Conservation (phyloP, 2,888 invertebrate genomes). For the Actias luna region DNA sequence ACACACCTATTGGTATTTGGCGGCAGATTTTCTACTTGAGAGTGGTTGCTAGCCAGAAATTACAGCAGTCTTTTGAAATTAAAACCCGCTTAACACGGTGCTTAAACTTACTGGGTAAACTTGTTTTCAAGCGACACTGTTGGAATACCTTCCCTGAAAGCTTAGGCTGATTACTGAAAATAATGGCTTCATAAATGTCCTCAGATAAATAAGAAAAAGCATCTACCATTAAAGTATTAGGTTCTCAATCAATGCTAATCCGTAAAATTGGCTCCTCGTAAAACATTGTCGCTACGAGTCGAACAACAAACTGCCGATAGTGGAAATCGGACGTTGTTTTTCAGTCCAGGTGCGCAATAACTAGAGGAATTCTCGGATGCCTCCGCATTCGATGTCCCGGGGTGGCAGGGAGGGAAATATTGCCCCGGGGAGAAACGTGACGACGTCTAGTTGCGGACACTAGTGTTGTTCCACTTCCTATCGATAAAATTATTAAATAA, state of each 20-base stretch:
- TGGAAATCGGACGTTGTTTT: constrained; percentile 39
- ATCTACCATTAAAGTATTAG: not conserved
- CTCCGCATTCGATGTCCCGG: constrained; percentile 26
- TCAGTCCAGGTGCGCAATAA: constrained; percentile 24
- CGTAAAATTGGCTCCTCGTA: constrained; percentile 5
- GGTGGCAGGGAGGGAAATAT: constrained; percentile 37
- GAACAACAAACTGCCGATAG: constrained; percentile 5
- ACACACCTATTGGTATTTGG: too few relatives aligned
- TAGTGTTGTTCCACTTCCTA: constrained; percentile 26
- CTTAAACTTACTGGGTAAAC: too few relatives aligned
- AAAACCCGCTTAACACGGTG: too few relatives aligned
- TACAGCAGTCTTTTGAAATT: too few relatives aligned
- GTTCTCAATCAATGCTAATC: not conserved
- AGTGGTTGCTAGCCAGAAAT: too few relatives aligned
- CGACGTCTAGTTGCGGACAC: constrained; percentile 38
- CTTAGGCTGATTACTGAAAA: too few relatives aligned
- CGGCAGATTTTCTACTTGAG: too few relatives aligned
- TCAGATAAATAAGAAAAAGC: not conserved
- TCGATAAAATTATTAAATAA: constrained; percentile 12
- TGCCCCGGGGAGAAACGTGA: constrained; percentile 49
- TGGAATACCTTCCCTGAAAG: too few relatives aligned
- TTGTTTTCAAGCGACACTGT: too few relatives aligned
- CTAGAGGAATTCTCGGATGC: constrained; percentile 33
- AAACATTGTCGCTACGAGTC: not conserved
- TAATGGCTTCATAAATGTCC: too few relatives aligned